Evolutionary conservation across 2,113 vertebrate genomes (phyloP), one percentile per base, ranked within the genome.

Genomic region (Tetrao urogallus): DNA sequence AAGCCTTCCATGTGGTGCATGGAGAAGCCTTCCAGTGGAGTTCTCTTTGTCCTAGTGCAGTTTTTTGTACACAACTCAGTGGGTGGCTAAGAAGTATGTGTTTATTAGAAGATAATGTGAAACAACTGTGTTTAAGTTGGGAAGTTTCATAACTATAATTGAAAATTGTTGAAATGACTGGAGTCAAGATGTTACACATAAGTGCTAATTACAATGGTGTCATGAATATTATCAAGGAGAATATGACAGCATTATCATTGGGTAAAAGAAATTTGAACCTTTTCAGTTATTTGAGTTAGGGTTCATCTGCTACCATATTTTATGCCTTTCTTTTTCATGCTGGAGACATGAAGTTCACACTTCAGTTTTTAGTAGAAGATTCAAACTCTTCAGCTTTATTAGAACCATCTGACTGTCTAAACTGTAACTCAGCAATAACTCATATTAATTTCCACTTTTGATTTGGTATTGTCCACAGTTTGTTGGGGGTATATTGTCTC

Each of bases 321-420:
- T 1, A 0, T 42, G 12, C 12, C 11, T 45, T 24, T n/a, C 10
- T 43, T 16, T 32, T 19, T 4, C 24, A 22, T 60, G 8, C 52
- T 52, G 43, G 32, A 38, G 27, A 12, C 38, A 60, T 58, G 52
- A 57, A 66, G 8, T 36, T 43, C 21, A 21, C 5, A 12, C 52
- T n/a, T 6, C 72, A n/a, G 4, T 27, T 65, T 78, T 84, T 30
- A 77, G 25, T 43, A 63, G 21, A 43, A 61, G 4, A 42, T 30
- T 64, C 47, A 8, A 76, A 76, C 24, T 78, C 10, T 43, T 72
- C 66, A 52, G 50, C 52, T 50, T 50, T 50, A 50, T 25, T 50
- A 50, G 48, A 50, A 50, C 48, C 24, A 50, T 25, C 24, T 50
- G 48, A 50, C 8, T 11, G 3, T 56, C 40, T 72, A 54, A 56